Percentiles rank a stretch among this genome's conserved stretches.
These are phyloP conservation scores for Melanostoma scalare DNA, from an alignment of 2,888 invertebrate genomes.

Conservation along the genomic window DNA sequence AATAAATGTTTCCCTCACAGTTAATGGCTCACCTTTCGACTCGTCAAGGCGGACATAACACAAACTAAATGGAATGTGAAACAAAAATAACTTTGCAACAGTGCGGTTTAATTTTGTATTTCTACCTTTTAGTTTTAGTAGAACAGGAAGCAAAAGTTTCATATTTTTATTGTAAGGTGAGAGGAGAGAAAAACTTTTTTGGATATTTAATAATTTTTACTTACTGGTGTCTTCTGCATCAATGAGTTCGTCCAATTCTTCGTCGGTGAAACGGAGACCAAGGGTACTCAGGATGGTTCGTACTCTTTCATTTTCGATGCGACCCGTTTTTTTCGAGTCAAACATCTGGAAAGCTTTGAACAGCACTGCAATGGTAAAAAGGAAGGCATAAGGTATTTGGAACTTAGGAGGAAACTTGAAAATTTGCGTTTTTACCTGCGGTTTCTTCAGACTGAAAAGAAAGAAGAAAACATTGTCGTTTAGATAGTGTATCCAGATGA, in stretches of 20 bases:
- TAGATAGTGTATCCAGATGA: background rate
- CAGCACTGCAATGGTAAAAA: slow-evolving; percentile 86
- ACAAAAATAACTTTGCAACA: too few relatives aligned
- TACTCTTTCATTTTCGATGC: slow-evolving; percentile 97
- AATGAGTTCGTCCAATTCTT: slow-evolving; percentile 59
- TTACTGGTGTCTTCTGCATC: slow-evolving; percentile 66
- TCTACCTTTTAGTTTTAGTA: too few relatives aligned
- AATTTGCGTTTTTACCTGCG: slow-evolving; percentile 48
- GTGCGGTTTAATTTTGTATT: too few relatives aligned
- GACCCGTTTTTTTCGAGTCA: slow-evolving; percentile 96
- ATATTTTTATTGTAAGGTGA: background rate
- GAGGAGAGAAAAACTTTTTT: background rate
- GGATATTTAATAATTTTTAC: slow-evolving; percentile 7
- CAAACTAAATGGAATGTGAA: background rate
- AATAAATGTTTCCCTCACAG: background rate
- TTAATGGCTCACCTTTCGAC: background rate
- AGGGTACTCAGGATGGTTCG: slow-evolving; percentile 65
- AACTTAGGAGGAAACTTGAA: background rate
- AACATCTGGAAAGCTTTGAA: slow-evolving; percentile 98
- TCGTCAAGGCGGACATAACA: background rate
- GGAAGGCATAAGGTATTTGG: background rate
- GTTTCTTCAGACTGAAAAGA: slow-evolving; percentile 54
- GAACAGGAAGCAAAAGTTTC: too few relatives aligned
- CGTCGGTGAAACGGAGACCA: slow-evolving; percentile 63
- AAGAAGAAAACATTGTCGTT: slow-evolving; percentile 10